Conservation (phyloP, 2,888 invertebrate species). For the Galerucella pusilla region DNA sequence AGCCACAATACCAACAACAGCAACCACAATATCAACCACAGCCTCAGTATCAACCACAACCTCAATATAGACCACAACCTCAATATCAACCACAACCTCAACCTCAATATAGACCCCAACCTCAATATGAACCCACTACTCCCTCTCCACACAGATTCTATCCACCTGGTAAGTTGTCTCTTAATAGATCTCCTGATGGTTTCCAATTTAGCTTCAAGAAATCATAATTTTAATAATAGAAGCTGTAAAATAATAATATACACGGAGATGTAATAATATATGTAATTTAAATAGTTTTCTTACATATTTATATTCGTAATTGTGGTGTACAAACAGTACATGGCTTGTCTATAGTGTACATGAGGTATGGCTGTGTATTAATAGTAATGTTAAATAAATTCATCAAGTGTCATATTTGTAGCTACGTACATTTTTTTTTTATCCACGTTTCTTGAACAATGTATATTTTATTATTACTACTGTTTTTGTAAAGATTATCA, state of each 20-base stretch:
- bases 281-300: neutral
- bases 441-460: neutral
- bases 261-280: neutral
- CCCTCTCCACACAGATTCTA: slow-evolving; percentile 80
- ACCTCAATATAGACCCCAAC: slow-evolving; percentile 53
- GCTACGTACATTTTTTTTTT: neutral
- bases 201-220: slow-evolving; percentile 88
- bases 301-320: neutral
- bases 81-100: slow-evolving; percentile 62
- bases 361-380: neutral
- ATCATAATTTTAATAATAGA: slow-evolving; percentile 58
- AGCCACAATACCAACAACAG: slow-evolving; percentile 67
- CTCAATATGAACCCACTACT: slow-evolving; percentile 67
- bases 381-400: neutral
- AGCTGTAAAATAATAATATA: neutral
- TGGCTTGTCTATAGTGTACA: neutral
- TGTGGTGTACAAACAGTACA: too few species aligned
- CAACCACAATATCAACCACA: slow-evolving; percentile 66
- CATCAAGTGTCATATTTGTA: neutral
- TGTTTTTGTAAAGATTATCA: neutral
- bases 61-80: slow-evolving; percentile 61
- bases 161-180: slow-evolving; percentile 86
- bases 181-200: slow-evolving; percentile 89
- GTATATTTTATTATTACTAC: neutral
- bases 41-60: slow-evolving; percentile 65